Base-by-base conservation (phyloP, 2,888 invertebrate genomes). In the Lydus trimaculatus region DNA sequence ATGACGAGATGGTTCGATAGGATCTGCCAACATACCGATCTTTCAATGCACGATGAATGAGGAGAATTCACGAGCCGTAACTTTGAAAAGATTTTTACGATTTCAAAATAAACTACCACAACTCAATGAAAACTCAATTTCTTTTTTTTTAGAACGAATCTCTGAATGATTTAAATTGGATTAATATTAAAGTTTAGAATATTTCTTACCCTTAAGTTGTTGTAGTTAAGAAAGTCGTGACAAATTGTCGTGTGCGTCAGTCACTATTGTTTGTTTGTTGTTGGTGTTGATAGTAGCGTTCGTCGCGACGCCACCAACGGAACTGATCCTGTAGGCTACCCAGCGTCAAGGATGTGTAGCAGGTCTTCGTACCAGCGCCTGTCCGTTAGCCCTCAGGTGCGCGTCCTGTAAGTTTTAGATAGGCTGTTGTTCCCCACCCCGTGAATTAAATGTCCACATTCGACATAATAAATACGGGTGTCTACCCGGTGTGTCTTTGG, bases 281-380 rank as follows among this genome's bases (percentile, higher is more conserved):
- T 23, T 33, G 1, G 66, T 67, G 70, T 28, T 73, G 76, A 80
- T 84, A 84, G 86, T 85, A 81, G 84, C 79, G 74, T 78, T 76
- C 78, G 80, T 74, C 81, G 77, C 79, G 84, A 83, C 84, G 80
- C 81, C 82, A 72, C 78, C 76, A 81, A 84, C 84, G 85, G 83
- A 79, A 88, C 84, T 84, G 82, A 80, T 84, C 67, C 78, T 73
- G 74, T 72, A 72, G 72, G 72, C 76, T 73, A 76, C 76, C 76
- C 77, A 78, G 78, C 76, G 76, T 77, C 77, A 74, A 73, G 77
- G 77, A 79, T 79, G 77, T 79, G 77, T 77, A 74, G 73, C 76
- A 73, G 74, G 75, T 75, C 77, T 71, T 72, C 66, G 61, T 69
- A 70, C 69, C 73, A 78, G 81, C 82, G 82, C 82, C 80, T 82